Conservation (phyloP, 2,888 invertebrate species). For the Acleris laterana region DNA sequence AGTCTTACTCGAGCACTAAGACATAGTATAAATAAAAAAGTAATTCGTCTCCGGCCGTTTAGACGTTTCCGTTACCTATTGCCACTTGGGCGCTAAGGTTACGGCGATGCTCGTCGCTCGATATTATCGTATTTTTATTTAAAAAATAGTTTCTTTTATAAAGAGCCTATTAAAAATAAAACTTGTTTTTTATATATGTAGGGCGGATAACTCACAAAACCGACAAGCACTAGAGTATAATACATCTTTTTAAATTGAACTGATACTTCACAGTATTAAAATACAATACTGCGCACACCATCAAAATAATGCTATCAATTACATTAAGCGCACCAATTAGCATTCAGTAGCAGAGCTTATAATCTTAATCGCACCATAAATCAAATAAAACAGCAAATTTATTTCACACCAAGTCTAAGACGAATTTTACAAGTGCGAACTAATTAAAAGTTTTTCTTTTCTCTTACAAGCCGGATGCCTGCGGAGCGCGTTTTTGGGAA, state of each 20-base stretch:
- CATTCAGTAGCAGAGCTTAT: conserved; percentile 18
- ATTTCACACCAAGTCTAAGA: conserved; percentile 27
- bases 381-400: conserved; percentile 29
- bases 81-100: too few species aligned
- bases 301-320: conserved; percentile 14
- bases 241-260: background rate
- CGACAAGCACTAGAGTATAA: too few species aligned
- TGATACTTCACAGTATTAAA: background rate
- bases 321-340: conserved; percentile 19
- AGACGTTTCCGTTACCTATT: too few species aligned
- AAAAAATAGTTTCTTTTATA: too few species aligned
- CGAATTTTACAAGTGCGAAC: conserved; percentile 44
- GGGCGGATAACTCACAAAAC: too few species aligned
- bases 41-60: too few species aligned
- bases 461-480: conserved; percentile 43
- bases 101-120: too few species aligned
- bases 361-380: conserved; percentile 18
- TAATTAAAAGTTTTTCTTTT: conserved; percentile 49
- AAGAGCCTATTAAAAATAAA: too few species aligned
- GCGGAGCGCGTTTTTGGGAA: conserved; percentile 43
- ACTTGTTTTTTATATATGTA: too few species aligned
- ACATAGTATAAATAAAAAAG: too few species aligned
- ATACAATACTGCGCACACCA: background rate
- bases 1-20: too few species aligned
- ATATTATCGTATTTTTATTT: too few species aligned